phyloP scores from a whole-genome alignment of 1,140 invertebrate species.

The Lucilia sericata region DNA sequence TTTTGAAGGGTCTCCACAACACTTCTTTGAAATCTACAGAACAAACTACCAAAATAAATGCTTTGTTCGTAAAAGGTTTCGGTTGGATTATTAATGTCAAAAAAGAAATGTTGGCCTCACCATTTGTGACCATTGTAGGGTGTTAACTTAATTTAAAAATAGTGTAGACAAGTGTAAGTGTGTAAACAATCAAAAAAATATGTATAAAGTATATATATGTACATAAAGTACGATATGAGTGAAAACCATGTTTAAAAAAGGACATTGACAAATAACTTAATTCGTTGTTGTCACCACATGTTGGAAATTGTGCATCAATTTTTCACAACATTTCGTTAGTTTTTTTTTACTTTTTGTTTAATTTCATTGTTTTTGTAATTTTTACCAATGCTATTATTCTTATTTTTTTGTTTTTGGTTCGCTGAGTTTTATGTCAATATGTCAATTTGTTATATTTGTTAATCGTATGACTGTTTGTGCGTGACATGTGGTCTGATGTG shows the following conservation, averaged over 20 bases:
- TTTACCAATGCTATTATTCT: constrained; percentile 24
- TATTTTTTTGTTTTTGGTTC: constrained; percentile 10
- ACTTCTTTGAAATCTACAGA: too few relatives aligned
- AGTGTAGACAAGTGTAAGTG: background rate
- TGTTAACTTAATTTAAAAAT: background rate
- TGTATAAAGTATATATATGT: too few relatives aligned
- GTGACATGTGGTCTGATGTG: constrained; percentile 17
- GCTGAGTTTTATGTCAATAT: constrained; percentile 34
- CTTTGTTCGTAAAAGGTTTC: too few relatives aligned
- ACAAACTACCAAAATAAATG: too few relatives aligned
- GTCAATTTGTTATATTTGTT: constrained; percentile 37
- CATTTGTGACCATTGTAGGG: background rate
- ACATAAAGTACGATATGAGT: background rate
- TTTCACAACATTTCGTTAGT: constrained; percentile 5
- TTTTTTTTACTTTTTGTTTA: background rate
- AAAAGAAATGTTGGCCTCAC: background rate
- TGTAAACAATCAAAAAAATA: too few relatives aligned
- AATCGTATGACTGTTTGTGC: background rate
- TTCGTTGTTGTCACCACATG: constrained; percentile 42
- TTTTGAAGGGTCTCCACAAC: too few relatives aligned
- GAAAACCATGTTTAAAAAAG: constrained; percentile 20
- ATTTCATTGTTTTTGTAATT: background rate
- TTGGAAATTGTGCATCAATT: constrained; percentile 43
- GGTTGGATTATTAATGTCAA: too few relatives aligned
- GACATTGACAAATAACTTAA: constrained; percentile 43